Conservation (phyloP, 2,797 vertebrate species). For the Galagoides demidoff region DNA sequence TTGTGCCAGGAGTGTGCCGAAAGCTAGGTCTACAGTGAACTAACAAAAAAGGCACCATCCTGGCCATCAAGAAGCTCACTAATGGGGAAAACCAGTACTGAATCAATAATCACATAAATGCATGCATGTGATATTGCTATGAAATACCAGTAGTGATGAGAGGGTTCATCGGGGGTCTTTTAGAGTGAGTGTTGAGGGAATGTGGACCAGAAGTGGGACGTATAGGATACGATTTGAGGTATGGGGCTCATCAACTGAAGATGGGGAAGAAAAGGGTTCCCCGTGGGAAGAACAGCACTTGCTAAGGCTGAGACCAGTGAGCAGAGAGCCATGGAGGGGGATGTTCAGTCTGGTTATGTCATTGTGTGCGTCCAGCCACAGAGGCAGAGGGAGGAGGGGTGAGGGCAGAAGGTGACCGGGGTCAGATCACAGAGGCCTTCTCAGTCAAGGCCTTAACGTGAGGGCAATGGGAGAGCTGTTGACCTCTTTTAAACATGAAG, state of each 20-base stretch:
- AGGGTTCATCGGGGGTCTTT: background rate
- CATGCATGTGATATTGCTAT: background rate
- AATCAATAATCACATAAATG: background rate
- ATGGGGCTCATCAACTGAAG: background rate
- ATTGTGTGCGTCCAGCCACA: background rate
- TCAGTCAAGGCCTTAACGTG: background rate
- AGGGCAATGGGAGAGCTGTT: background rate
- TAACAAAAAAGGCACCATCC: background rate
- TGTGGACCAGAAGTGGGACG: background rate
- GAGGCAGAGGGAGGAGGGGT: background rate
- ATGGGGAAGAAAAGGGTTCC: background rate
- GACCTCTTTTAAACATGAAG: background rate
- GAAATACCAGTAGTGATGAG: background rate
- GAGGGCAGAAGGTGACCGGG: background rate
- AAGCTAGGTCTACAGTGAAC: background rate
- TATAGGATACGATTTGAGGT: background rate
- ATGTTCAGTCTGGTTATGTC: background rate
- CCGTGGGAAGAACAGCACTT: background rate
- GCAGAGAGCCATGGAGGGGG: background rate
- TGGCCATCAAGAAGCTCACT: background rate
- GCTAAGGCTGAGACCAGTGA: background rate
- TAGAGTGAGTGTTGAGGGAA: background rate
- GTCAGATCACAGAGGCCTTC: background rate
- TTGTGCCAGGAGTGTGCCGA: background rate
- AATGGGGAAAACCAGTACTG: background rate